Evolutionary conservation across 2,888 invertebrate genomes (phyloP), one percentile per base, ranked within the genome.

Genomic region (Pasiphila rectangulata): DNA sequence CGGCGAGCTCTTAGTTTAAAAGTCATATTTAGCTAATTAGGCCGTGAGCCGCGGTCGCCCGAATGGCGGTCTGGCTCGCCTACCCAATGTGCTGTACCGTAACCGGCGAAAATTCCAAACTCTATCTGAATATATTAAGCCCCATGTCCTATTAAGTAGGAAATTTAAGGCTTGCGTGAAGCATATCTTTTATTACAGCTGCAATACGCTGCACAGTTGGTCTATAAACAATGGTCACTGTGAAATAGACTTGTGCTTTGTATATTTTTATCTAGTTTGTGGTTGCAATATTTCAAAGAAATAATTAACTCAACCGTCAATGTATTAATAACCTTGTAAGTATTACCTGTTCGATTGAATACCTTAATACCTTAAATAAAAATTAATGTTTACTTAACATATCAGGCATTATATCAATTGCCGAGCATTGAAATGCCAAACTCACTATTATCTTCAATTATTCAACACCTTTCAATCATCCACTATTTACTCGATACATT

Each of bases 1-100:
- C 65, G 47, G 61, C 65, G 65, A 64, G 72, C 74, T 77, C 75
- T 79, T 76, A 75, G 78, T 81, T 82, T 79, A 76, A 80, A 83
- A 82, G 81, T 81, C 76, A 80, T 83, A 83, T 83, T 81, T 79
- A 79, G 79, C 79, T 83, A 84, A 84, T 83, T 83, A 83, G 72
- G 67, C 63, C 69, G 72, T 67, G 75, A 70, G 63, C 62, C 64
- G 75, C 63, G 71, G 75, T 64, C 64, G 72, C 61, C 61, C 67
- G 63, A 61, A 59, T 56, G 65, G 65, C 64, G 67, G 72, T 64
- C 64, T 61, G 66, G 67, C 64, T 37, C 27, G 16, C 25, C 32
- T 48, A 24, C 29, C 29, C 9, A 23, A 29, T 50, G 64, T 57
- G 61, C 63, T 61, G 58, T 56, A 64, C 61, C 57, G 64, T 54